Evolutionary conservation across 2,113 vertebrate species (phyloP).

Genomic region (Isichthys henryi): DNA sequence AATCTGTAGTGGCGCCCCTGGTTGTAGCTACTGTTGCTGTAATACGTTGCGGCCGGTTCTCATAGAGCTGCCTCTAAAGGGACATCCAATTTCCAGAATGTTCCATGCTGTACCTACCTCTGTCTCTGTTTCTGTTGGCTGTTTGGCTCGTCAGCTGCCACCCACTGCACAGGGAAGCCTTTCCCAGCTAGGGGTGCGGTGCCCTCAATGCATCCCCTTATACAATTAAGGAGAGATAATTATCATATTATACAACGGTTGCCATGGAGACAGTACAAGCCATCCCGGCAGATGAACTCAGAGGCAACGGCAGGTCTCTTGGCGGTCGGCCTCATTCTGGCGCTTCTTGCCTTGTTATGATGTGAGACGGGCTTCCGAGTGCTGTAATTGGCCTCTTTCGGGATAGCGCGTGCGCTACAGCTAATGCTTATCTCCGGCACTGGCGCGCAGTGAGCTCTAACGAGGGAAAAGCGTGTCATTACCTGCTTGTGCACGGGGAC

Average conservation of each 20-base stretch:
- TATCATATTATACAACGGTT: conserved; percentile 21
- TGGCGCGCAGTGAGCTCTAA: not conserved
- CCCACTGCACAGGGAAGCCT: not conserved
- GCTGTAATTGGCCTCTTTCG: not conserved
- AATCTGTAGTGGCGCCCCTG: not conserved
- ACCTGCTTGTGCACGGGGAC: not conserved
- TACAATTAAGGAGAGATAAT: not conserved
- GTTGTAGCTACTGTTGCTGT: not conserved
- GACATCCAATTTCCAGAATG: not conserved
- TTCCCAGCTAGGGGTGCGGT: not conserved
- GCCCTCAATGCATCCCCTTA: not conserved
- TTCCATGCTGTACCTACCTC: not conserved
- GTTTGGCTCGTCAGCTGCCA: not conserved
- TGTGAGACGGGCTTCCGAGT: not conserved
- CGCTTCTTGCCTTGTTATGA: not conserved
- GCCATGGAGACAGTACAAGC: conserved; percentile 9
- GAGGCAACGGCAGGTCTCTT: not conserved
- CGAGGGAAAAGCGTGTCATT: not conserved
- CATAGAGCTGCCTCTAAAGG: not conserved
- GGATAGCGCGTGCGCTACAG: not conserved
- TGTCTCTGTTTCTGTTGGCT: not conserved
- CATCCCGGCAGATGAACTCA: not conserved
- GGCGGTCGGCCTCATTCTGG: not conserved
- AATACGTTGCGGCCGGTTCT: not conserved
- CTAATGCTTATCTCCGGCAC: not conserved